phyloP scores from a whole-genome alignment of 64 coral and sea anemone species.

The Stylophora pistillata region DNA sequence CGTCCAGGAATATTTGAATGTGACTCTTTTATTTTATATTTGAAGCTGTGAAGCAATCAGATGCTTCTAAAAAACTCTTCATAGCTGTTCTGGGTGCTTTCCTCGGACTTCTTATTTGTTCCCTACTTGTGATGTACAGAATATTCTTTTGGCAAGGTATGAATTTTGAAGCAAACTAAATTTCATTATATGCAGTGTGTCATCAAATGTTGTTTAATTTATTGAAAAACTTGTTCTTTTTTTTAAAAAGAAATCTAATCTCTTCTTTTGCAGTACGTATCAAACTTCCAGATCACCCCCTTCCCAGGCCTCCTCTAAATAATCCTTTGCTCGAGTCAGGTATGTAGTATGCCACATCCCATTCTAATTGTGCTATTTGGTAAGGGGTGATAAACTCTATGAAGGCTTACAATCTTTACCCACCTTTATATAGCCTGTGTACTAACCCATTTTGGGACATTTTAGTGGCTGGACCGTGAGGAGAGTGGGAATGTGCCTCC shows the following conservation, averaged over 20 bases:
- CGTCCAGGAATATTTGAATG: background rate
- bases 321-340: slow-evolving; percentile 18
- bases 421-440: too few relatives aligned
- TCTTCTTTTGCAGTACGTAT: slow-evolving; percentile 9
- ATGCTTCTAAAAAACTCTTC: slow-evolving; percentile 6
- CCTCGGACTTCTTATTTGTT: slow-evolving; percentile 22
- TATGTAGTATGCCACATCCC: background rate
- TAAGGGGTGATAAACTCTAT: too few relatives aligned
- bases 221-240: too few relatives aligned
- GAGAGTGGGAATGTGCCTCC: too few relatives aligned
- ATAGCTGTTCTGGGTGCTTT: slow-evolving; percentile 21
- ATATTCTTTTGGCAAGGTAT: slow-evolving; percentile 36
- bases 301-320: background rate
- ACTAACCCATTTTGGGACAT: too few relatives aligned
- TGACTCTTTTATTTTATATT: background rate
- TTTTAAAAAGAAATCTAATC: background rate
- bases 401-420: too few relatives aligned
- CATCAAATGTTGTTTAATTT: too few relatives aligned
- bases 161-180: too few relatives aligned
- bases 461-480: too few relatives aligned
- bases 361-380: background rate
- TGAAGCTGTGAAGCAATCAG: background rate
- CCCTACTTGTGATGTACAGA: slow-evolving; percentile 14
- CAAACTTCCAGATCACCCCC: background rate
- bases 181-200: too few relatives aligned